Evolutionary conservation across 2,797 vertebrate species (phyloP), one percentile per base, ranked within the genome.

Genomic region (Dicrostonyx torquatus): DNA sequence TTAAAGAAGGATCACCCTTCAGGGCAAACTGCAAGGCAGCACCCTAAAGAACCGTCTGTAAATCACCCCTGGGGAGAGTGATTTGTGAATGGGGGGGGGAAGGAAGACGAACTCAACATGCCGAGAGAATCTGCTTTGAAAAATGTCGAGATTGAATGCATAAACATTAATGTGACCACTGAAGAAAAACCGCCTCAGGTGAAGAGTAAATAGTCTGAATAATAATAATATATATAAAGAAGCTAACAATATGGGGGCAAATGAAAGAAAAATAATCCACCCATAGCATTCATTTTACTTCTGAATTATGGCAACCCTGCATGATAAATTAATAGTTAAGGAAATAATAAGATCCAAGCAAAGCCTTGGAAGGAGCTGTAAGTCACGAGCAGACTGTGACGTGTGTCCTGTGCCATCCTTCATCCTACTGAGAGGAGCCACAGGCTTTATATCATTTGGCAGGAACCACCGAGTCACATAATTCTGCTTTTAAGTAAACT

Each of bases 241-340:
- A 89, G 91, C 87, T 93, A 96, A 94, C 89, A 92, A 91, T 75
- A 95, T 87, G 79, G 75, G 90, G 14, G 11, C n/a, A 93, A 95
- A 95, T 85, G 90, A 96, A 96, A 96, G 79, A 87, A 96, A 96
- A 91, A 76, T 88, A 91, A 95, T 92, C 64, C 86, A 96, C 90
- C 95, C 70, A 78, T 92, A 94, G 88, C 9, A 55, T 78, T 95
- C 93, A 64, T 77, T 95, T 96, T 89, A 82, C 73, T 93, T 95
- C 85, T 96, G 94, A 97, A 96, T 96, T 93, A 96, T 66, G 84
- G 80, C 70, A 94, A 77, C 55, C 40, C 37, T 75, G 62, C 45
- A 9, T 83, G 94, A 97, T 97, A 97, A 96, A 97, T 97, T 97
- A 96, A 87, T 76, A 85, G 93, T 89, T 85, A 96, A 97, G 94